Evolutionary conservation across 2,888 invertebrate genomes (phyloP).

Genomic region (Zaprionus lineosus): DNA sequence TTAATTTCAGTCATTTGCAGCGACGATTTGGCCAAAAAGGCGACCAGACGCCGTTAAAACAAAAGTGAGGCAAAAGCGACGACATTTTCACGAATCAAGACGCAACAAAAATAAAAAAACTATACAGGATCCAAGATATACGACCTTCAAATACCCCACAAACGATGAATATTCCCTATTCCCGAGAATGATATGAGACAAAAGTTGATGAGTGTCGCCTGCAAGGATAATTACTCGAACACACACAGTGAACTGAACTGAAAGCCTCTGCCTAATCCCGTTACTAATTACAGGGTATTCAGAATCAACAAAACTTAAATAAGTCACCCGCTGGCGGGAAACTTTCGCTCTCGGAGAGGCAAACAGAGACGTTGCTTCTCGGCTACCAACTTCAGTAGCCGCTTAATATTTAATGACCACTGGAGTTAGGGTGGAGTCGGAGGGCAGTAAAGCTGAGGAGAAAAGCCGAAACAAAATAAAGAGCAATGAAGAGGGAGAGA

Average conservation of each 20-base stretch:
- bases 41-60: conserved; percentile 57
- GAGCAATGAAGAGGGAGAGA: too few relatives aligned
- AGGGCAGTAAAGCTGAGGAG: too few relatives aligned
- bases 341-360: conserved; percentile 49
- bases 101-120: conserved; percentile 26
- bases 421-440: conserved; percentile 50
- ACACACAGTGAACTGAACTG: too few relatives aligned
- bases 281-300: neutral
- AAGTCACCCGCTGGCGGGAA: conserved; percentile 1
- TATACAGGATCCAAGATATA: neutral
- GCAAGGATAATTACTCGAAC: too few relatives aligned
- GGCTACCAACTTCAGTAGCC: conserved; percentile 19
- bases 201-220: neutral
- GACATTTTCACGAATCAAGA: conserved; percentile 70
- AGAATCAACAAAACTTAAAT: conserved; percentile 5
- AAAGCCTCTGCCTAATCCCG: too few relatives aligned
- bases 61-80: conserved; percentile 47
- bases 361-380: conserved; percentile 36
- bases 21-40: conserved; percentile 58
- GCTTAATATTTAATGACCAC: conserved; percentile 80
- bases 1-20: conserved; percentile 77
- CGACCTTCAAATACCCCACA: conserved; percentile 8
- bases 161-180: too few relatives aligned
- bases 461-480: too few relatives aligned
- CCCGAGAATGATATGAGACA: neutral